Percentiles rank a stretch among this genome's conserved stretches.
These are phyloP conservation scores for Apotomis betuletana DNA, from an alignment of 2,888 invertebrate species.

Conservation along the genomic window DNA sequence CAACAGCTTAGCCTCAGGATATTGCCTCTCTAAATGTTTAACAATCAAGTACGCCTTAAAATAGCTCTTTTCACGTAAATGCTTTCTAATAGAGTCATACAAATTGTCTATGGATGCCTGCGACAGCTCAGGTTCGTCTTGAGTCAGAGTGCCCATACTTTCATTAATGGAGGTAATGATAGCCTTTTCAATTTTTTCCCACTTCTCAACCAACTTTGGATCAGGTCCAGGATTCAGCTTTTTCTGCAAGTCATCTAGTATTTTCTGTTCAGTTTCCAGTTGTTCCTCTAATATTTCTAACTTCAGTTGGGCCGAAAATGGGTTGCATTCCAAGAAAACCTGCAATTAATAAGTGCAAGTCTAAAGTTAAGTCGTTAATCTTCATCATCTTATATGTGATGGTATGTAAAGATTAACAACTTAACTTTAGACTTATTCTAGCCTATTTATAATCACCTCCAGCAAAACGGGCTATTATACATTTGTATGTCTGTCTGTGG, in stretches of 20 bases:
- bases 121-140: conserved; percentile 75
- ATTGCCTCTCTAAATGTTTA: conserved; percentile 75
- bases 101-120: conserved; percentile 74
- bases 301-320: conserved; percentile 90
- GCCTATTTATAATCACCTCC: too few relatives aligned
- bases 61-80: conserved; percentile 76
- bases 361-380: too few relatives aligned
- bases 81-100: conserved; percentile 72
- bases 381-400: too few relatives aligned
- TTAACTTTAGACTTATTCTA: too few relatives aligned
- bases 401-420: too few relatives aligned
- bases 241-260: conserved; percentile 85
- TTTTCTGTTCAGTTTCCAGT: conserved; percentile 83
- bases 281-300: conserved; percentile 83
- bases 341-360: conserved; percentile 47
- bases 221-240: conserved; percentile 75
- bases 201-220: conserved; percentile 75
- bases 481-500: too few relatives aligned
- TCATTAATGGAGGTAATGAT: conserved; percentile 77
- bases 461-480: too few relatives aligned
- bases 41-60: conserved; percentile 80
- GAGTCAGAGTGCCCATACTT: conserved; percentile 73
- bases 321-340: conserved; percentile 92
- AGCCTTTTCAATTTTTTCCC: conserved; percentile 80
- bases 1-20: conserved; percentile 75